Conservation (phyloP, 92 coral and sea anemone genomes). For the Phenganax subtilis region DNA sequence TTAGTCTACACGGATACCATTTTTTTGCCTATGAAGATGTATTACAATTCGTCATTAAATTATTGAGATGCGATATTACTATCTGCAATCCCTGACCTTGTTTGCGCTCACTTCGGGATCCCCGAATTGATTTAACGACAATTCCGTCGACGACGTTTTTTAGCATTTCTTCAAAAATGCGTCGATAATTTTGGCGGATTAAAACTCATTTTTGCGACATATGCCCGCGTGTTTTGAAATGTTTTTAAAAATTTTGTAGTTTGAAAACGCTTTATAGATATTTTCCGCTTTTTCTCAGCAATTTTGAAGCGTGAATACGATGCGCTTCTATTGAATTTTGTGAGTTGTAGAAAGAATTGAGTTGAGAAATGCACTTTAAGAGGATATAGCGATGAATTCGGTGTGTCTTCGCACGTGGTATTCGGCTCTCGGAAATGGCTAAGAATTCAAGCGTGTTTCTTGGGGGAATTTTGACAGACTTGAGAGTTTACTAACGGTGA, state of each 20-base stretch:
- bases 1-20: no score
- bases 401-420: background rate
- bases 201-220: background rate
- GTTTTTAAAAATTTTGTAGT: no score
- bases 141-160: background rate
- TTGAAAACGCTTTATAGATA: no score
- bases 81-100: no score
- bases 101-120: background rate
- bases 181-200: constrained; percentile 2
- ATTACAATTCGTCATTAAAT: no score
- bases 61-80: no score
- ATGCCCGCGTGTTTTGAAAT: background rate
- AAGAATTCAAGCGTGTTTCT: background rate
- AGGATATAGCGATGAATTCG: background rate
- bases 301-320: no score
- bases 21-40: no score
- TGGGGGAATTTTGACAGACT: no score
- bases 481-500: no score
- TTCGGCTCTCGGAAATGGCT: background rate
- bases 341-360: background rate
- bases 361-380: background rate
- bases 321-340: background rate
- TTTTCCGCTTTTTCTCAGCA: no score
- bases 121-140: background rate
- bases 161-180: background rate